Evolutionary conservation across 2,888 invertebrate species (phyloP).

Genomic region (Sinohyriopsis cumingii): DNA sequence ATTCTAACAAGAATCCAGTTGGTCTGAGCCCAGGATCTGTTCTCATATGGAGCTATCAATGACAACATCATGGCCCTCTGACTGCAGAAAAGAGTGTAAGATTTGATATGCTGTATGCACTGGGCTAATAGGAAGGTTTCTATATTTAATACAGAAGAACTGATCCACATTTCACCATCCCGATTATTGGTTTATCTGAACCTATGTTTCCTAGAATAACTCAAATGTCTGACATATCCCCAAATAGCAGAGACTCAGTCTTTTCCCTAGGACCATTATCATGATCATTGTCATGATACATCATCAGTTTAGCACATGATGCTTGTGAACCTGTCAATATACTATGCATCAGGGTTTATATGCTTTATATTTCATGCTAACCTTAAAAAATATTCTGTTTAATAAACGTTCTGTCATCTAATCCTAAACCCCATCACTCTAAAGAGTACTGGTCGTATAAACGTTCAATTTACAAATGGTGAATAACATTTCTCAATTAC

Average conservation of each 20-base stretch:
- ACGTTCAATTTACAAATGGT: no score
- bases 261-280: no score
- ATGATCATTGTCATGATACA: no score
- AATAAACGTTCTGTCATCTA: no score
- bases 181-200: neutral
- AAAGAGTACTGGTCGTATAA: no score
- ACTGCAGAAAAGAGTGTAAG: slow-evolving; percentile 37
- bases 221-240: neutral
- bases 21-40: slow-evolving; percentile 85
- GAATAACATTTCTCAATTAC: no score
- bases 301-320: no score
- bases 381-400: no score
- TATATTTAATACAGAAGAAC: neutral
- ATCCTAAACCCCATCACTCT: no score
- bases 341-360: no score
- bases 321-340: no score
- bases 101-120: neutral
- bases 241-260: neutral
- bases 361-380: no score
- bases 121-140: neutral
- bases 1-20: slow-evolving; percentile 88
- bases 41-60: slow-evolving; percentile 84
- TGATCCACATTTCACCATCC: neutral
- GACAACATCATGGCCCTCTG: slow-evolving; percentile 77
- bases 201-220: neutral